Conservation (phyloP, 2,888 invertebrate genomes). For the Parelbella ahira region DNA sequence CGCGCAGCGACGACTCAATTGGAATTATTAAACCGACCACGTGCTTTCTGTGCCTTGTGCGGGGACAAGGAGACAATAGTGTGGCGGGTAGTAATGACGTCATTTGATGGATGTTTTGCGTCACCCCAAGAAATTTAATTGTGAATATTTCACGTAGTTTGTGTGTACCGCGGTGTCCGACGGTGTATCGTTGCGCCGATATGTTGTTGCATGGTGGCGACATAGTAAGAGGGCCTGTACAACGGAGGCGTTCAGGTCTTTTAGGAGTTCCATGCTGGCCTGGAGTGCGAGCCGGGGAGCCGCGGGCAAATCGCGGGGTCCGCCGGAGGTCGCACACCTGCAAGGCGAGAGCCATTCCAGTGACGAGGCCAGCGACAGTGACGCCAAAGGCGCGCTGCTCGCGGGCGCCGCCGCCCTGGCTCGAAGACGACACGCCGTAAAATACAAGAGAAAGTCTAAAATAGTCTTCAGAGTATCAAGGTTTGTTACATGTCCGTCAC, state of each 20-base stretch:
- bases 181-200: constrained; percentile 59
- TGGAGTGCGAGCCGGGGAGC: constrained; percentile 56
- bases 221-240: constrained; percentile 66
- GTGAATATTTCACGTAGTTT: constrained; percentile 40
- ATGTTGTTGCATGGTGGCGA: constrained; percentile 71
- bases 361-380: constrained; percentile 50
- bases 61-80: constrained; percentile 24
- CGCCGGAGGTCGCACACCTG: constrained; percentile 34
- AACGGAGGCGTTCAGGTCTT: constrained; percentile 76
- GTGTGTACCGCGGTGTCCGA: constrained; percentile 47
- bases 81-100: constrained; percentile 35
- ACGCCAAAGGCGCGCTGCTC: constrained; percentile 59
- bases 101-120: constrained; percentile 30
- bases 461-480: constrained; percentile 65
- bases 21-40: constrained; percentile 45
- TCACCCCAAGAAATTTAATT: constrained; percentile 40
- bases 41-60: constrained; percentile 36
- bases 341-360: constrained; percentile 35
- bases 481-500: constrained; percentile 42
- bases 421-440: constrained; percentile 72
- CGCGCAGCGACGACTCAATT: constrained; percentile 44
- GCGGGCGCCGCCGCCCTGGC: constrained; percentile 67
- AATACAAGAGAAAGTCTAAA: constrained; percentile 67
- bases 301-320: constrained; percentile 49
- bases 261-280: constrained; percentile 74